These are phyloP conservation scores for Sylvilagus floridanus DNA, from an alignment of 2,797 vertebrate genomes.

Conservation along the genomic window DNA sequence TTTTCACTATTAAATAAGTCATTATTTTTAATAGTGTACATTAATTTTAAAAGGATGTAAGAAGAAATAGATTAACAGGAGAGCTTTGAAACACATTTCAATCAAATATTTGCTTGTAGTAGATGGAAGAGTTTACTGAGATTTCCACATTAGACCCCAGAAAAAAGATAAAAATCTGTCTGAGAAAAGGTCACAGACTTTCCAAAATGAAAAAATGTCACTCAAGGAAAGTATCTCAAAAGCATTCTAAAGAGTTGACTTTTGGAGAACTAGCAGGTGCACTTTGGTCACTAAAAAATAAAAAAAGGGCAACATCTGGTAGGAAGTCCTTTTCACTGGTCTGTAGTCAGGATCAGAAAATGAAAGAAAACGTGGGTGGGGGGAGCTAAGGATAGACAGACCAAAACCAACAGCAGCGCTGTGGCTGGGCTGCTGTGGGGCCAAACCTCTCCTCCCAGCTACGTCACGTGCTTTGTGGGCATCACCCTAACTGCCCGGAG, in stretches of 20 bases:
- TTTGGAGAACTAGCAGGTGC: constrained; percentile 51
- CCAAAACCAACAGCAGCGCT: background rate
- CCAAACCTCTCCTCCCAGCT: background rate
- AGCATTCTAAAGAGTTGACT: constrained; percentile 15
- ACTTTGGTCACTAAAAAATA: constrained; percentile 50
- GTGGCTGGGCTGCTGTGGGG: background rate
- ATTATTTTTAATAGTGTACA: constrained; percentile 59
- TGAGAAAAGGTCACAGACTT: constrained; percentile 50
- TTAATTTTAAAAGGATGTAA: constrained; percentile 68
- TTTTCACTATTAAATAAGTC: constrained; percentile 57
- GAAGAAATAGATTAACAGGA: constrained; percentile 31
- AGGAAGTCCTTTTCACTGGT: constrained; percentile 54
- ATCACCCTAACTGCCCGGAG: background rate
- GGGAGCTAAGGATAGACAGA: background rate
- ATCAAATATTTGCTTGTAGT: constrained; percentile 55
- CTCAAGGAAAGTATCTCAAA: constrained; percentile 66
- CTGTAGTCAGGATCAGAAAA: constrained; percentile 38
- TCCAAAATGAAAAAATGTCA: constrained; percentile 73
- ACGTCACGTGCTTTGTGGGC: accelerated
- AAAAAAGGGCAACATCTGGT: background rate
- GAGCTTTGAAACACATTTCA: constrained; percentile 28
- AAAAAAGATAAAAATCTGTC: constrained; percentile 40
- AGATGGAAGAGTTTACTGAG: constrained; percentile 42
- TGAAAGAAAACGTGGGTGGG: background rate
- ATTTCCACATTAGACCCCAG: constrained; percentile 46